A percentile compares a stretch with the other conserved stretches of the same genome.
Conservation (phyloP, 2,888 invertebrate genomes). For the Eledone cirrhosa region DNA sequence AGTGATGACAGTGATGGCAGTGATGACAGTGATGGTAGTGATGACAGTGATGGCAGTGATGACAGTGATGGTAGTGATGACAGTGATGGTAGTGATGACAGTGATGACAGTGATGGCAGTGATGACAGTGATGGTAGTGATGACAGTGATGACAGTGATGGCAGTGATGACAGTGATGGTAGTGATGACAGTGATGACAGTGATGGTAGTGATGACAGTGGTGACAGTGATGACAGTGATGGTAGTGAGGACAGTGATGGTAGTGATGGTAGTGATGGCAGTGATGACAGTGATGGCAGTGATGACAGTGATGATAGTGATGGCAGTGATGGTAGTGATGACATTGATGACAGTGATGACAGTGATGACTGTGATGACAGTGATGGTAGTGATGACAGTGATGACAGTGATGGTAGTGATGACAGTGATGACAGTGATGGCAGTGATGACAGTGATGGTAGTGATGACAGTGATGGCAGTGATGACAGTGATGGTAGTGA, state of each 20-base stretch:
- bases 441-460: not conserved
- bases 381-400: slow-evolving; percentile 30
- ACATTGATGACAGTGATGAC: too few species aligned
- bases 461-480: slow-evolving; percentile 26
- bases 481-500: slow-evolving; percentile 26
- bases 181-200: slow-evolving; percentile 16
- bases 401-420: slow-evolving; percentile 31
- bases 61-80: slow-evolving; percentile 28
- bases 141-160: slow-evolving; percentile 19
- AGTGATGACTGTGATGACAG: too few species aligned
- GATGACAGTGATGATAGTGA: slow-evolving; percentile 7
- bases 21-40: not conserved
- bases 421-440: slow-evolving; percentile 14
- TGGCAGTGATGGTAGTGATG: not conserved
- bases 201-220: slow-evolving; percentile 25
- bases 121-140: slow-evolving; percentile 17
- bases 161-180: slow-evolving; percentile 26
- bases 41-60: slow-evolving; percentile 30
- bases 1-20: slow-evolving; percentile 19
- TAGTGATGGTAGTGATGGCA: slow-evolving; percentile 9
- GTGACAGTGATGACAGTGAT: too few species aligned
- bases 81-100: slow-evolving; percentile 26
- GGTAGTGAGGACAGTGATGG: too few species aligned
- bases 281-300: slow-evolving; percentile 1
- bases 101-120: slow-evolving; percentile 26